Percentiles rank a stretch among this genome's conserved stretches.
phyloP scores from a whole-genome alignment of 2,888 invertebrate species.

The Pterobdella sp. region DNA sequence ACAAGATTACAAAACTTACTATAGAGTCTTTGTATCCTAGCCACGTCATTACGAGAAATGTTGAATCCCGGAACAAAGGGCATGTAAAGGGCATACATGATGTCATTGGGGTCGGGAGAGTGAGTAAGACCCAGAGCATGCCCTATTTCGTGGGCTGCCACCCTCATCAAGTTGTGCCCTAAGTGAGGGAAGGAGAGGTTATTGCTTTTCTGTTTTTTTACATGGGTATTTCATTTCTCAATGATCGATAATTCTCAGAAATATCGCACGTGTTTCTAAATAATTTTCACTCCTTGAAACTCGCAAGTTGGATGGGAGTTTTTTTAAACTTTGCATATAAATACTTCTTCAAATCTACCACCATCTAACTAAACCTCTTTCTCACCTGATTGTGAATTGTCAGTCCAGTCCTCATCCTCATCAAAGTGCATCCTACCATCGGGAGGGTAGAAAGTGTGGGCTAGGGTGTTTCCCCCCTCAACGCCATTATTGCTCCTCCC shows the following conservation, averaged over 20 bases:
- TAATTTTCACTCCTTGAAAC: too few species aligned
- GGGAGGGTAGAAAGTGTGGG: constrained; percentile 37
- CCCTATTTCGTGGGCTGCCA: constrained; percentile 39
- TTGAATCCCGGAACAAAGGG: constrained; percentile 14
- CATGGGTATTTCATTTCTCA: too few species aligned
- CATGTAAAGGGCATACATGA: constrained; percentile 24
- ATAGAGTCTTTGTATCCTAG: constrained; percentile 21
- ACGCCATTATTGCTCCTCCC: background rate
- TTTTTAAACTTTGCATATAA: too few species aligned
- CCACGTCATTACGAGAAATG: constrained; percentile 14
- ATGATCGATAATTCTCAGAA: too few species aligned
- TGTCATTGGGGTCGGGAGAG: background rate
- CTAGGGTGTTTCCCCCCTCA: constrained; percentile 28
- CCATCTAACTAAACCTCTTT: background rate
- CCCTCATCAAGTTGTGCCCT: constrained; percentile 26
- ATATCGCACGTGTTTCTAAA: too few species aligned
- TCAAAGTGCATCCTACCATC: constrained; percentile 37
- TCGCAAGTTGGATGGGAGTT: too few species aligned
- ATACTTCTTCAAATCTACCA: too few species aligned
- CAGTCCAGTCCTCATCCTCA: constrained; percentile 37
- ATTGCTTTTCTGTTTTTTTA: too few species aligned
- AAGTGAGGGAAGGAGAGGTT: background rate
- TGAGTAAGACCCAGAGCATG: constrained; percentile 34
- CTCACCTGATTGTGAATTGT: constrained; percentile 27
- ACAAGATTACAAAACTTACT: too few species aligned